phyloP scores from a whole-genome alignment of 2,113 vertebrate species.

The Egretta garzetta region DNA sequence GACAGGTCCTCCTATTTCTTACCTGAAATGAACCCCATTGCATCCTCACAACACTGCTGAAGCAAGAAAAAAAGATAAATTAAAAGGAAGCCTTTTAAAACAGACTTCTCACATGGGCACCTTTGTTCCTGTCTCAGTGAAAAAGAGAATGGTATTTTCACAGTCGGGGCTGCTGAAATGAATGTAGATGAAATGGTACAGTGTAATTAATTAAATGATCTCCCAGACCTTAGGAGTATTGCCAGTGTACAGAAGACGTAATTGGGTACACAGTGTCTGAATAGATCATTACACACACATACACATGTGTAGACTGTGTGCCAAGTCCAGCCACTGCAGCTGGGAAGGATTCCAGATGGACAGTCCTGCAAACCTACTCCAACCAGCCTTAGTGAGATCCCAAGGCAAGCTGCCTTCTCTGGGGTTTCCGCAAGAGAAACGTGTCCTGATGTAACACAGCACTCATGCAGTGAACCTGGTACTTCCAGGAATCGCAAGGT shows the following conservation, averaged over 20 bases:
- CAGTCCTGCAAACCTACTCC: neutral
- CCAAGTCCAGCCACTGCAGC: neutral
- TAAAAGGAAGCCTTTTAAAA: neutral
- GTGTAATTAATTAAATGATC: slow-evolving; percentile 28
- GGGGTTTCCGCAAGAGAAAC: neutral
- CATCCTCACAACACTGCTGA: neutral
- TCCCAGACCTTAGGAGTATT: neutral
- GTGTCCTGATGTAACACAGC: accelerated
- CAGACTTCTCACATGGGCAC: neutral
- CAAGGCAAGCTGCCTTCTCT: neutral
- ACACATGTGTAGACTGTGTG: neutral
- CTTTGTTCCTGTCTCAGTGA: neutral
- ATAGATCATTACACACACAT: neutral
- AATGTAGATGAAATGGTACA: neutral
- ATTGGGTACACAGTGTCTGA: neutral
- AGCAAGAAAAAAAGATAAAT: neutral
- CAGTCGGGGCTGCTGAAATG: neutral
- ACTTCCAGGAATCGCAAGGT: neutral
- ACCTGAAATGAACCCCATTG: neutral
- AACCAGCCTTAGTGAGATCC: neutral
- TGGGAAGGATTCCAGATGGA: neutral
- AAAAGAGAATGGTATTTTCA: neutral
- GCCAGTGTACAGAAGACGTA: neutral
- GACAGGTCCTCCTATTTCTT: neutral
- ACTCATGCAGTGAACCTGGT: accelerated